These are phyloP conservation scores for Xyliphius kryptos DNA, from an alignment of 2,113 vertebrate genomes.

Conservation along the genomic window DNA sequence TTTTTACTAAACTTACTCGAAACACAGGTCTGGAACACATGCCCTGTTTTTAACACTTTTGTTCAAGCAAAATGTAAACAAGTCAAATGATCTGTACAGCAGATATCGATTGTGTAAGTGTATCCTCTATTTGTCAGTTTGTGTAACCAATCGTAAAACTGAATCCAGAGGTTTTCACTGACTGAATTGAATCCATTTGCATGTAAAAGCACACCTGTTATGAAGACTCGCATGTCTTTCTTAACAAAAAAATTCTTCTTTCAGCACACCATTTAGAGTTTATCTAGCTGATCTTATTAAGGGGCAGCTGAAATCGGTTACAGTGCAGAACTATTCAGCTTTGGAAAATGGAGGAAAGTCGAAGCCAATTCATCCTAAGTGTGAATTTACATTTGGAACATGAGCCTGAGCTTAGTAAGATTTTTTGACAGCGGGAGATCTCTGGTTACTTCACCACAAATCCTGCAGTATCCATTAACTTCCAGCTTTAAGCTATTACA, in stretches of 20 bases:
- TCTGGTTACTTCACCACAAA: constrained; percentile 17
- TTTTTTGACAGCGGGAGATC: too few species aligned
- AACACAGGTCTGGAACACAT: constrained; percentile 22
- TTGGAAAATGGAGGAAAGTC: too few species aligned
- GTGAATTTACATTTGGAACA: constrained; percentile 24
- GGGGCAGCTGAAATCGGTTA: too few species aligned
- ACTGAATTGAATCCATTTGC: constrained; percentile 24
- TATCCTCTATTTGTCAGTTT: constrained; percentile 39
- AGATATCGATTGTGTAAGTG: too few species aligned
- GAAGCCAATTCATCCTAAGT: too few species aligned
- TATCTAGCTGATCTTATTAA: too few species aligned
- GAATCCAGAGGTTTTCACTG: background rate
- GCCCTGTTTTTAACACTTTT: constrained; percentile 20
- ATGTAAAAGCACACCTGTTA: constrained; percentile 22
- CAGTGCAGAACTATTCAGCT: too few species aligned
- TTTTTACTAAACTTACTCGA: constrained; percentile 20
- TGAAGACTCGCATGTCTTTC: constrained; percentile 8
- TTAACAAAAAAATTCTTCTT: too few species aligned
- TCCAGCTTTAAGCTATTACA: constrained; percentile 29
- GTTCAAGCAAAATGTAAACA: constrained; percentile 39
- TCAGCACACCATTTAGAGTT: constrained; percentile 9
- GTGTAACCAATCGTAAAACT: constrained; percentile 38
- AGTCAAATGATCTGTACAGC: constrained; percentile 33
- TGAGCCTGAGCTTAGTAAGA: constrained; percentile 22
- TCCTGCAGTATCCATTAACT: constrained; percentile 32